These are phyloP conservation scores for Okamejei kenojei DNA, from an alignment of 2,797 vertebrate species.

Conservation along the genomic window DNA sequence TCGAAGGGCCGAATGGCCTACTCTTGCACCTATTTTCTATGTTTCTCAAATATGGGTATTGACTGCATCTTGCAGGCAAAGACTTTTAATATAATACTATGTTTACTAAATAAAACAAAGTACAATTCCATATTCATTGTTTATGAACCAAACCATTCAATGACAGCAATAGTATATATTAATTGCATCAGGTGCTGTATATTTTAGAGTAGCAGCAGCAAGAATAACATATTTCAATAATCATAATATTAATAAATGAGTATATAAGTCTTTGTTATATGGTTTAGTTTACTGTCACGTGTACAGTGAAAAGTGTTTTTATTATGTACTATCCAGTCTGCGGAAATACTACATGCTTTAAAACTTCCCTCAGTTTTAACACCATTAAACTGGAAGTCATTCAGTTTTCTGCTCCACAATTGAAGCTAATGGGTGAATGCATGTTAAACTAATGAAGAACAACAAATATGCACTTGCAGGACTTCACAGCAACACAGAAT, in stretches of 20 bases:
- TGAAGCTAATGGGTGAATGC: background rate
- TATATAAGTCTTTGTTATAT: background rate
- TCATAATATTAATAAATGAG: background rate
- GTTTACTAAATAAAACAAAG: background rate
- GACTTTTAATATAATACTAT: background rate
- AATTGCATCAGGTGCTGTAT: background rate
- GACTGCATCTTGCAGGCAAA: background rate
- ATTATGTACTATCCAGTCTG: too few relatives aligned
- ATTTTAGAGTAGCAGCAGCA: background rate
- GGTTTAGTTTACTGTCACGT: too few relatives aligned
- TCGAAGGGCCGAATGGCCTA: too few relatives aligned
- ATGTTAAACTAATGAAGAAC: background rate
- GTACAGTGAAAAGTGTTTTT: too few relatives aligned
- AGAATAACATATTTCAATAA: background rate
- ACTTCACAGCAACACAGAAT: background rate
- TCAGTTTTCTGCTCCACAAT: background rate
- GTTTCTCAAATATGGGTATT: background rate
- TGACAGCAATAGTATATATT: background rate
- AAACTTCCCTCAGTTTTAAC: background rate
- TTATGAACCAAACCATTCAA: background rate
- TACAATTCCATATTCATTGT: background rate
- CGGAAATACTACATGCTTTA: too few relatives aligned
- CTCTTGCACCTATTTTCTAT: too few relatives aligned
- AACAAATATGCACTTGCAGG: background rate
- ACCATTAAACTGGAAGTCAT: background rate